Conservation (phyloP, 2,888 invertebrate species). For the Xestia rhomboidea region DNA sequence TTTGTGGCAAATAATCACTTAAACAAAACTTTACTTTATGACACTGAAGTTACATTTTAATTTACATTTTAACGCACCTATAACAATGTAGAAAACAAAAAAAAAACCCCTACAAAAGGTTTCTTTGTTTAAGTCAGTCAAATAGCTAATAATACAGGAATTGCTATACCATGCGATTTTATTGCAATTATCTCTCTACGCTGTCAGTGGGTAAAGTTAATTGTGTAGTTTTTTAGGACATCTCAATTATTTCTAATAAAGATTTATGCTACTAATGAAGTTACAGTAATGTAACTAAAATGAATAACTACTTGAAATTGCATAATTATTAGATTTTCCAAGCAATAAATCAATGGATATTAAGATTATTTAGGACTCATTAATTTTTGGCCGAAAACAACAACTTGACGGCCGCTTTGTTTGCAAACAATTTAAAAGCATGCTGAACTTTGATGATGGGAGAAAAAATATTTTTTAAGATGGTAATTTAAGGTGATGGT, state of each 20-base stretch:
- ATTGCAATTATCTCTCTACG: conserved; percentile 47
- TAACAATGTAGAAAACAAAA: background rate
- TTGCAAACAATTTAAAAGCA: conserved; percentile 35
- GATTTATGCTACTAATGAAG: conserved; percentile 36
- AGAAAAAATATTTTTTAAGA: background rate
- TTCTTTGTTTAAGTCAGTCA: conserved; percentile 55
- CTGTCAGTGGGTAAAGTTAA: conserved; percentile 47
- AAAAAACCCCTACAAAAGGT: conserved; percentile 5
- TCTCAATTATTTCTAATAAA: conserved; percentile 48
- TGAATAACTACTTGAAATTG: conserved; percentile 30
- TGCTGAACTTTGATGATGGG: conserved; percentile 8
- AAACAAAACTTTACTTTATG: background rate
- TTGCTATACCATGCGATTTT: conserved; percentile 40
- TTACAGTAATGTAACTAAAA: conserved; percentile 34
- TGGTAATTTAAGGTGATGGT: conserved; percentile 7
- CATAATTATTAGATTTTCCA: conserved; percentile 23
- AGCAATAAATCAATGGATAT: conserved; percentile 31
- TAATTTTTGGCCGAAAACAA: conserved; percentile 23
- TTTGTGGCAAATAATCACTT: background rate
- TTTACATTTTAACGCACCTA: conserved; percentile 2
- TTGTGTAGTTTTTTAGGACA: conserved; percentile 55
- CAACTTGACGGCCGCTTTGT: conserved; percentile 29
- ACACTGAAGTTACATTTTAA: conserved; percentile 19
- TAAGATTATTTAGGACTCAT: conserved; percentile 26
- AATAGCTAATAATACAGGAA: conserved; percentile 42